These are phyloP conservation scores for Spongilla lacustris DNA, from an alignment of 37 sponge, comb jelly and placozoan species.

Conservation along the genomic window DNA sequence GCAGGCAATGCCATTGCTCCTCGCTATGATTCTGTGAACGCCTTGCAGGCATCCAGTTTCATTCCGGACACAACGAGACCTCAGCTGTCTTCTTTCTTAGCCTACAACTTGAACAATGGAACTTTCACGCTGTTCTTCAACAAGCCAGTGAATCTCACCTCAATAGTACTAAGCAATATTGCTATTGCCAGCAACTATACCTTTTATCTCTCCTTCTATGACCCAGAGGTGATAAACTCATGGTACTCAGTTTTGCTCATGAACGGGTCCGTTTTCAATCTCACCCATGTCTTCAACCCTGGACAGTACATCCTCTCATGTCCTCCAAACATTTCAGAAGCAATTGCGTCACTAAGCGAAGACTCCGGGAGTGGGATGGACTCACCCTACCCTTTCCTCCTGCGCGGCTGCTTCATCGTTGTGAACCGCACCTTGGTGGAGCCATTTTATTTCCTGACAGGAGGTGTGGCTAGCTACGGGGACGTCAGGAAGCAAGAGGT, in stretches of 20 bases:
- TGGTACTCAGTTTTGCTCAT: conserved; percentile 37
- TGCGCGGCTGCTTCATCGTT: conserved; percentile 56
- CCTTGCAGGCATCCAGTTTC: conserved; percentile 45
- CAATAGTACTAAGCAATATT: conserved; percentile 54
- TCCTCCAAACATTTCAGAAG: conserved; percentile 6
- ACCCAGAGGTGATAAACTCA: conserved; percentile 51
- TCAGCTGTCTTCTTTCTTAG: conserved; percentile 42
- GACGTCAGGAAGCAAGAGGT: conserved; percentile 72
- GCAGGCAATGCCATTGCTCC: conserved; percentile 41
- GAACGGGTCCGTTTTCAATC: conserved; percentile 66
- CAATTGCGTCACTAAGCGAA: not conserved
- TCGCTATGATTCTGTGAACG: conserved; percentile 35
- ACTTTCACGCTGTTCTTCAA: conserved; percentile 76
- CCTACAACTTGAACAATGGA: conserved; percentile 77
- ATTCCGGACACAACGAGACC: conserved; percentile 72
- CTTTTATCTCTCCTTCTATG: conserved; percentile 48
- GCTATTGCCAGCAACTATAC: conserved; percentile 55
- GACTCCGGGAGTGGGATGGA: not conserved
- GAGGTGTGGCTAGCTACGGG: conserved; percentile 66
- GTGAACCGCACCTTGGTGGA: conserved; percentile 35
- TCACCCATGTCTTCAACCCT: conserved; percentile 28
- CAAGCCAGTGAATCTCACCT: conserved; percentile 75
- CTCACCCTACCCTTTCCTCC: conserved; percentile 52
- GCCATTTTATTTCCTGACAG: conserved; percentile 65
- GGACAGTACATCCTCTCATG: conserved; percentile 64